Conservation (phyloP, 2,113 vertebrate species). For the Muscicapa adusta region DNA sequence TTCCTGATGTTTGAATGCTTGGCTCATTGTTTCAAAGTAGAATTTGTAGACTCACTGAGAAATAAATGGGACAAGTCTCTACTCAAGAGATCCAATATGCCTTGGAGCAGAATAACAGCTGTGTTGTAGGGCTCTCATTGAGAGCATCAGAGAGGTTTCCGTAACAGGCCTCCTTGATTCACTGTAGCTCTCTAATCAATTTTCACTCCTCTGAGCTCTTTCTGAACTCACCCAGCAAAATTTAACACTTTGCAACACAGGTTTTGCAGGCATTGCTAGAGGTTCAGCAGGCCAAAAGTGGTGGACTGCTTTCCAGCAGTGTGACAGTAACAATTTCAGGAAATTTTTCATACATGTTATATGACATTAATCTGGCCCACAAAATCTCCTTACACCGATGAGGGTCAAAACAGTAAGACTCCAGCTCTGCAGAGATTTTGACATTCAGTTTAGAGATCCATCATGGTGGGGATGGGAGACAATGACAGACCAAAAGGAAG, state of each 20-base stretch:
- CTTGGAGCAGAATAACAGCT: neutral
- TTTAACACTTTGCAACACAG: neutral
- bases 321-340: neutral
- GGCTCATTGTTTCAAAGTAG: neutral
- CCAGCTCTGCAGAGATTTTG: neutral
- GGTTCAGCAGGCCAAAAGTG: neutral
- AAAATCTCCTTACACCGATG: neutral
- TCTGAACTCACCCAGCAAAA: neutral
- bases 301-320: neutral
- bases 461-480: rapidly evolving
- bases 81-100: neutral
- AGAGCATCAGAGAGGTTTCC: rapidly evolving
- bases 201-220: neutral
- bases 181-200: neutral
- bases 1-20: neutral
- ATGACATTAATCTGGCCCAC: neutral
- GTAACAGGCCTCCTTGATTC: neutral
- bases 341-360: neutral
- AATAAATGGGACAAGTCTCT: neutral
- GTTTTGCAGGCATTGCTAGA: neutral
- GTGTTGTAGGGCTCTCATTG: neutral
- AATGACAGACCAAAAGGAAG: neutral
- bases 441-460: neutral
- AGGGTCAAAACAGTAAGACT: neutral
- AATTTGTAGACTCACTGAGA: neutral